Base-by-base conservation (phyloP, 2,113 vertebrate genomes). In the Azemiops feae region DNA sequence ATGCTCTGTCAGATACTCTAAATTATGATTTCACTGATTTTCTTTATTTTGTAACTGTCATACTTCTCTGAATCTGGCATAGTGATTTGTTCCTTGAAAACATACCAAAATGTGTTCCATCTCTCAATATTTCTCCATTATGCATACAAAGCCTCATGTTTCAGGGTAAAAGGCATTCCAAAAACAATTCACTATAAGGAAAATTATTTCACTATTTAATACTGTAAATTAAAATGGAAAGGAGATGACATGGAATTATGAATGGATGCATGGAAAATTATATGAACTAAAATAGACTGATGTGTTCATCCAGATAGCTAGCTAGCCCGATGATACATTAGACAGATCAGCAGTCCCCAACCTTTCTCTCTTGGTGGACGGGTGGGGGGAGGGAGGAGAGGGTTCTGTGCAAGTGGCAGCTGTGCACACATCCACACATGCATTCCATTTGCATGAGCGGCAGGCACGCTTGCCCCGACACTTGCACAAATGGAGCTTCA, bases 381-480 rank as follows among this genome's bases (percentile, higher is more conserved):
- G 12, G 4, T 25, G 16, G 4, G 3, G 12, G 30, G 64, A 50
- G 8, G 30, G 1, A n/a, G 64, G 4, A 14, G 30, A 16, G 12
- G 64, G 30, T 69, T 5, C 64, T 69, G 12, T 16, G 64, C 12
- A 30, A 69, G 30, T 69, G 64, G 64, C 64, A 69, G 30, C 16
- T 69, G 64, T 69, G 3, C 30, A 2, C 5, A 5, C 12, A 69
- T 69, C 30, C 64, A n/a, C 0, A 4, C 30, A n/a, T 5, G 1
- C n/a, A 69, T 69, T 69, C 4, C 30, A 69, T 34, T 69, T 69
- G 30, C 64, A 34, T n/a, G 30, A 69, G 12, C 1, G 12, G 60
- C 1, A 0, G 12, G 10, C 60, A 69, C 1, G 0, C 12, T 69
- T 14, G 5, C 30, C 12, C 12, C 2, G 30, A 30, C 0, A 0